phyloP scores from a whole-genome alignment of 2,113 vertebrate genomes.

The Vicugna pacos region DNA sequence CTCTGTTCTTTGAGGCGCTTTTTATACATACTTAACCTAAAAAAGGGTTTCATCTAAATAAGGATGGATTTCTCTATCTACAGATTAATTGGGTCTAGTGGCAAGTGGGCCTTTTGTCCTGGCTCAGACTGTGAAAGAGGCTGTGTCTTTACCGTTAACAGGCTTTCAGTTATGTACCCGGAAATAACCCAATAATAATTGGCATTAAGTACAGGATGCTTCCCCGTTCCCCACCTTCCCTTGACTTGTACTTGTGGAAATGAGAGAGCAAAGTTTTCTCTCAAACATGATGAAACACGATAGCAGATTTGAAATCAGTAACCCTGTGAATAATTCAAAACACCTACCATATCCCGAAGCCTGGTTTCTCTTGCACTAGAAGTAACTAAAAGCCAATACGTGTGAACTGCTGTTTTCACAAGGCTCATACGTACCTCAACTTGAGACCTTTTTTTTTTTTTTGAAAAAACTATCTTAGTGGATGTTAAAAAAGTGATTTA shows the following conservation, averaged over 20 bases:
- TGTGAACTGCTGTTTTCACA: constrained; percentile 17
- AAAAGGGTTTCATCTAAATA: constrained; percentile 34
- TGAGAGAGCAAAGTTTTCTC: neutral
- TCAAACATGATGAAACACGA: neutral
- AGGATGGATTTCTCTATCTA: constrained; percentile 66
- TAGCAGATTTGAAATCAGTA: neutral
- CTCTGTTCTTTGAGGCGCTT: neutral
- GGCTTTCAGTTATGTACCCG: neutral
- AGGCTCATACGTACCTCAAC: neutral
- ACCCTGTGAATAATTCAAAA: neutral
- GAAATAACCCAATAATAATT: constrained; percentile 27
- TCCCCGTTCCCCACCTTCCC: neutral
- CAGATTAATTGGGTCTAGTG: constrained; percentile 50
- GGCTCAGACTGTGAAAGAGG: neutral
- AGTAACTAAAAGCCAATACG: neutral
- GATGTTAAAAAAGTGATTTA: neutral
- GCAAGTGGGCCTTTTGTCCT: constrained; percentile 31
- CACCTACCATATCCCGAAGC: neutral
- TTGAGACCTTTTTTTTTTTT: neutral
- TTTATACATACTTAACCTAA: constrained; percentile 55
- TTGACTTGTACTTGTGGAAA: neutral
- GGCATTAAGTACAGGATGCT: neutral
- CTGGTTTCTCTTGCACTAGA: neutral
- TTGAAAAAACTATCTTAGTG: constrained; percentile 2
- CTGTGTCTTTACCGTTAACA: neutral